A percentile compares a stretch with the other conserved stretches of the same genome.
These are phyloP conservation scores for Goniozus legneri DNA, from an alignment of 1,140 invertebrate genomes.

Conservation along the genomic window DNA sequence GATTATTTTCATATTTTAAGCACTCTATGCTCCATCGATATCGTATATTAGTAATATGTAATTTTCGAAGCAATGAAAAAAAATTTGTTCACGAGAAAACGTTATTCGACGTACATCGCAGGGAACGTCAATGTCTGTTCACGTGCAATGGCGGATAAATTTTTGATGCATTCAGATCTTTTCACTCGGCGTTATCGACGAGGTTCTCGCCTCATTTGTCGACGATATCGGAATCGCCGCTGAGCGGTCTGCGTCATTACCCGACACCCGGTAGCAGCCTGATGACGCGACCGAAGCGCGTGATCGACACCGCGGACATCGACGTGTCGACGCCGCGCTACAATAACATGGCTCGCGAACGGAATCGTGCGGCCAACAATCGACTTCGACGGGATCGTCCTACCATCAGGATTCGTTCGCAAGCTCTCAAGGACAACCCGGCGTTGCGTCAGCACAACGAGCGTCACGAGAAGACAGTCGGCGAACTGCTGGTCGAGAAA, in stretches of 20 bases:
- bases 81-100: too few species aligned
- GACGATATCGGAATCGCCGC: slow-evolving; percentile 67
- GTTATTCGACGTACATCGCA: too few species aligned
- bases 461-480: slow-evolving; percentile 61
- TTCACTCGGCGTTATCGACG: slow-evolving; percentile 50
- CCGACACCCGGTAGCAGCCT: slow-evolving; percentile 23
- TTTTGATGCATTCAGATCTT: slow-evolving; percentile 43
- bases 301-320: slow-evolving; percentile 80
- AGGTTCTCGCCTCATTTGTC: slow-evolving; percentile 69
- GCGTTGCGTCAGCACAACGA: slow-evolving; percentile 42
- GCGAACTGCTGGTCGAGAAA: slow-evolving; percentile 71
- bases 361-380: slow-evolving; percentile 19
- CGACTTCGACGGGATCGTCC: slow-evolving; percentile 39
- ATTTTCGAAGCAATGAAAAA: too few species aligned
- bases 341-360: slow-evolving; percentile 9
- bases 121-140: too few species aligned
- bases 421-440: slow-evolving; percentile 53
- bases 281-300: slow-evolving; percentile 50
- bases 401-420: slow-evolving; percentile 48
- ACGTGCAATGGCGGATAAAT: too few species aligned
- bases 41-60: too few species aligned
- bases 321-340: slow-evolving; percentile 66
- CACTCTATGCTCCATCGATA: too few species aligned
- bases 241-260: slow-evolving; percentile 36
- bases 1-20: too few species aligned